These are phyloP conservation scores for Neodon shergylaensis DNA, from an alignment of 2,113 vertebrate species.

Conservation along the genomic window DNA sequence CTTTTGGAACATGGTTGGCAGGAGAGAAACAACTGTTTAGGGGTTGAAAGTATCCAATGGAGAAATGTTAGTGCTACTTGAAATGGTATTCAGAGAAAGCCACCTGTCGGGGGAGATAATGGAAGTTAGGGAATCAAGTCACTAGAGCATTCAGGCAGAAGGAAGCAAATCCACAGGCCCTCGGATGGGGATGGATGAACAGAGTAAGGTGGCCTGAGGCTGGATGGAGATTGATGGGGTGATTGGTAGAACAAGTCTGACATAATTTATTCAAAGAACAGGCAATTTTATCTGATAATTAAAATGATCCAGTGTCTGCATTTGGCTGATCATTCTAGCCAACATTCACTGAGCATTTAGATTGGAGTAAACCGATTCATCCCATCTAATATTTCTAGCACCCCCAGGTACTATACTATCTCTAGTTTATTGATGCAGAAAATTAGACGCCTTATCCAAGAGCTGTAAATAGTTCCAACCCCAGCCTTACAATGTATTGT, in stretches of 20 bases:
- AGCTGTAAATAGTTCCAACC: not conserved
- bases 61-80: not conserved
- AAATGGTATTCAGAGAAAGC: not conserved
- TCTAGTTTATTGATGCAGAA: not conserved
- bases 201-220: not conserved
- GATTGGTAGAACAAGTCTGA: fast-evolving
- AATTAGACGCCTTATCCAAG: not conserved
- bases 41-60: not conserved
- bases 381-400: not conserved
- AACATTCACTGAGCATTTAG: not conserved
- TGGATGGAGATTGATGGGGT: not conserved
- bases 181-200: no score
- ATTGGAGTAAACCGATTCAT: not conserved
- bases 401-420: not conserved
- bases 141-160: not conserved
- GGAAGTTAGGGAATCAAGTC: not conserved
- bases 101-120: not conserved
- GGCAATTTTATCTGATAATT: not conserved
- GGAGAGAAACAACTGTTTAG: not conserved
- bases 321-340: not conserved
- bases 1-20: not conserved
- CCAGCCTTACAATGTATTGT: not conserved
- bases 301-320: not conserved
- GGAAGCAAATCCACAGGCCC: not conserved
- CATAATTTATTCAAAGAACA: not conserved